A percentile compares a stretch with the other conserved stretches of the same genome.
Evolutionary conservation across 2,797 vertebrate species (phyloP).

Genomic region (Gambusia yucatana): DNA sequence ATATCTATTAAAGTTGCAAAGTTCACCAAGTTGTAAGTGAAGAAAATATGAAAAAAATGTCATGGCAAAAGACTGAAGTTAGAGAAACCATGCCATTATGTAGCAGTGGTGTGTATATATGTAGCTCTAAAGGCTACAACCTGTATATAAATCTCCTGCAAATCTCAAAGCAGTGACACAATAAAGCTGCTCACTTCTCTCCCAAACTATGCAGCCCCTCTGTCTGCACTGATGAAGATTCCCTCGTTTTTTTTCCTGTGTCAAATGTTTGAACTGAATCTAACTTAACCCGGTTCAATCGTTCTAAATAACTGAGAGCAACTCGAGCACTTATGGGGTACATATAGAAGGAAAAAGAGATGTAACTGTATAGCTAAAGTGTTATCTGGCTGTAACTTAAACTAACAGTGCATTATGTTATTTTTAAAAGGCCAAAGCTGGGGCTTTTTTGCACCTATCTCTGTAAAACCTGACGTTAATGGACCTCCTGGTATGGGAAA

Average conservation of each 20-base stretch:
- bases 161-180: neutral
- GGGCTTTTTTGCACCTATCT: neutral
- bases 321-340: neutral
- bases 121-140: neutral
- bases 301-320: neutral
- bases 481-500: slow-evolving; percentile 41
- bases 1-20: neutral
- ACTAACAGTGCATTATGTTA: neutral
- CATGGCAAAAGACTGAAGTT: neutral
- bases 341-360: neutral
- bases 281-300: neutral
- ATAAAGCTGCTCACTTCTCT: neutral
- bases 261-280: neutral
- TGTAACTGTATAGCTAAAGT: neutral
- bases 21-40: neutral
- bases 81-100: neutral
- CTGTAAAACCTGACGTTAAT: slow-evolving; percentile 14
- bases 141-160: neutral
- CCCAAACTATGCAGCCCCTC: neutral
- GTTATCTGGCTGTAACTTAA: neutral
- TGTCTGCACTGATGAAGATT: neutral
- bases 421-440: neutral
- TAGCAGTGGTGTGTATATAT: neutral
- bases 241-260: neutral
- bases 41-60: neutral